Evolutionary conservation across 2,888 invertebrate genomes (phyloP).

Genomic region (Ceraclea dissimilis): DNA sequence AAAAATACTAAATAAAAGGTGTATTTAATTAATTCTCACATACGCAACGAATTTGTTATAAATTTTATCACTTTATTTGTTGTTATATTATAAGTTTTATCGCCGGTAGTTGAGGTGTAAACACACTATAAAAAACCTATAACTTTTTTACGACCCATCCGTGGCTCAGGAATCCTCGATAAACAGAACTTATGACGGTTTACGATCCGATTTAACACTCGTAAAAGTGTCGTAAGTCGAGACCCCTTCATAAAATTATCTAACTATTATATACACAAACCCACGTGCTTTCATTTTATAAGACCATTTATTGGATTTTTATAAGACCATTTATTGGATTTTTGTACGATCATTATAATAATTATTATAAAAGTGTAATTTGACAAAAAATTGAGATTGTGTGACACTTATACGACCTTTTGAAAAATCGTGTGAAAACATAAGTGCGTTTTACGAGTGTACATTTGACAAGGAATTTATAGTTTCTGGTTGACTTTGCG

Average conservation of each 20-base stretch:
- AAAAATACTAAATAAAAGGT: too few species aligned
- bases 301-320: conserved; percentile 2
- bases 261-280: not conserved
- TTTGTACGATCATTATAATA: conserved; percentile 9
- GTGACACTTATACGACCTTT: conserved; percentile 1
- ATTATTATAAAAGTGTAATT: not conserved
- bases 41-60: not conserved
- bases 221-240: conserved; percentile 9
- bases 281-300: conserved; percentile 12
- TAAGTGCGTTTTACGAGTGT: too few species aligned
- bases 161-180: conserved; percentile 12
- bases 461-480: too few species aligned
- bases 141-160: conserved; percentile 17
- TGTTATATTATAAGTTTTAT: conserved; percentile 12
- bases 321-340: conserved; percentile 5
- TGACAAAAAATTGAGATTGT: not conserved
- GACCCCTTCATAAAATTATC: not conserved
- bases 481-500: too few species aligned
- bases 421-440: too few species aligned
- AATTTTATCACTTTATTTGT: not conserved
- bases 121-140: conserved; percentile 18
- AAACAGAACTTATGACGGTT: conserved; percentile 16
- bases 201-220: conserved; percentile 16
- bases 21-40: too few species aligned
- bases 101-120: conserved; percentile 20